These are phyloP conservation scores for Calyptomena viridis DNA, from an alignment of 2,113 vertebrate genomes.

Conservation along the genomic window DNA sequence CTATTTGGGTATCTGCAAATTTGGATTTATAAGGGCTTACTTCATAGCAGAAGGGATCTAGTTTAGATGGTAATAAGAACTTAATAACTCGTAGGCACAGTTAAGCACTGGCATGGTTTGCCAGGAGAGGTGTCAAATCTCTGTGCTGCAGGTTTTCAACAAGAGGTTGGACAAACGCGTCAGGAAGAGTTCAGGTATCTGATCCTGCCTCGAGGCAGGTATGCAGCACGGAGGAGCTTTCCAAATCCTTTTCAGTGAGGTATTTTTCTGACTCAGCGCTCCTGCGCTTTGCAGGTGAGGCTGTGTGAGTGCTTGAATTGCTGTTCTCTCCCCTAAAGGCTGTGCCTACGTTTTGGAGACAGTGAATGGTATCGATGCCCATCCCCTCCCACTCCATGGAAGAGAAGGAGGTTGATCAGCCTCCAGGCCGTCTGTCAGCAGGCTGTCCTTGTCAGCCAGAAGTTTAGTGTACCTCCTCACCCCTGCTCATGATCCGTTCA, in stretches of 20 bases:
- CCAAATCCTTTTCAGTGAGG: background rate
- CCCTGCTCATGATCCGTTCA: background rate
- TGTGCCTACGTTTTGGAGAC: background rate
- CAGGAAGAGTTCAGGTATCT: background rate
- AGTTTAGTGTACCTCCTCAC: background rate
- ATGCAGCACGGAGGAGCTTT: background rate
- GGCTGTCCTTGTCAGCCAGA: background rate
- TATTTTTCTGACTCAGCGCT: background rate
- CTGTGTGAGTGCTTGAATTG: background rate
- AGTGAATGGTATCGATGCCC: background rate
- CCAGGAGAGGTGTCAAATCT: background rate
- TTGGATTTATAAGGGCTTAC: background rate
- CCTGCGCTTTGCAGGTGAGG: background rate
- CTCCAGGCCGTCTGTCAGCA: background rate
- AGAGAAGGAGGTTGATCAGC: background rate
- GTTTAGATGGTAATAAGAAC: background rate
- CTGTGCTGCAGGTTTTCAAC: background rate
- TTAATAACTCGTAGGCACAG: background rate
- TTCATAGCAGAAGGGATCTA: background rate
- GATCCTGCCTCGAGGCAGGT: background rate
- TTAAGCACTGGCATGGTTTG: background rate
- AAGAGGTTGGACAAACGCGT: background rate
- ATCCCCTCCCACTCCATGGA: background rate
- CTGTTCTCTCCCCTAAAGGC: background rate
- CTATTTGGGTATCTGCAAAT: background rate